Base-by-base conservation (phyloP, 2,888 invertebrate species). In the Acronicta aceris region DNA sequence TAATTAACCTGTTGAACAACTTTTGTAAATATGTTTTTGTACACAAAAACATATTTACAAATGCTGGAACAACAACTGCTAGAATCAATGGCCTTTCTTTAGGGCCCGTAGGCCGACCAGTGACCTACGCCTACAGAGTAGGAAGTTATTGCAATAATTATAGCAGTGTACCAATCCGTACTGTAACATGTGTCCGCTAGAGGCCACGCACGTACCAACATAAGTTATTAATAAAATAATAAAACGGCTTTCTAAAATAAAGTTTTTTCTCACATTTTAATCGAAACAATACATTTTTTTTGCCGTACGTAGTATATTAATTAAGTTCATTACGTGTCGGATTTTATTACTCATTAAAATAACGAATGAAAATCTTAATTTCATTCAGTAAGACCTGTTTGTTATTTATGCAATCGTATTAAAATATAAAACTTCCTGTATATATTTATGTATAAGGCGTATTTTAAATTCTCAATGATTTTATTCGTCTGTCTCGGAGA, bases 51-150 rank as follows among this genome's bases (percentile, higher is more conserved):
- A n/a, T n/a, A n/a, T n/a, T n/a, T n/a, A n/a, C n/a, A n/a, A n/a
- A n/a, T n/a, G n/a, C n/a, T n/a, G n/a, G n/a, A n/a, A n/a, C n/a
- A n/a, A n/a, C n/a, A n/a, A n/a, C n/a, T n/a, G 10, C 47, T 64
- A 57, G 56, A 51, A 48, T 46, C 16, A n/a, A 41, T 64, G 64
- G 57, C 80, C 79, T 78, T 71, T 69, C 67, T 76, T 78, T 65
- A 74, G 76, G 76, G 65, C 54, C 27, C 59, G 67, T 80, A 80
- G 79, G 77, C 76, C 73, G 62, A 49, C 69, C 12, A 40, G 73
- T 67, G 70, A 70, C 72, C 69, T 69, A 75, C 72, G 50, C 60
- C 65, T 65, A 69, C 62, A 41, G 52, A 64, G 61, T 68, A 68
- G 80, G 80, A 81, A 81, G 79, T 78, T 41, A 52, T 36, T 8